A percentile compares a stretch with the other conserved stretches of the same genome.
Evolutionary conservation across 92 coral and sea anemone species (phyloP).

Genomic region (Diadumene lineata): DNA sequence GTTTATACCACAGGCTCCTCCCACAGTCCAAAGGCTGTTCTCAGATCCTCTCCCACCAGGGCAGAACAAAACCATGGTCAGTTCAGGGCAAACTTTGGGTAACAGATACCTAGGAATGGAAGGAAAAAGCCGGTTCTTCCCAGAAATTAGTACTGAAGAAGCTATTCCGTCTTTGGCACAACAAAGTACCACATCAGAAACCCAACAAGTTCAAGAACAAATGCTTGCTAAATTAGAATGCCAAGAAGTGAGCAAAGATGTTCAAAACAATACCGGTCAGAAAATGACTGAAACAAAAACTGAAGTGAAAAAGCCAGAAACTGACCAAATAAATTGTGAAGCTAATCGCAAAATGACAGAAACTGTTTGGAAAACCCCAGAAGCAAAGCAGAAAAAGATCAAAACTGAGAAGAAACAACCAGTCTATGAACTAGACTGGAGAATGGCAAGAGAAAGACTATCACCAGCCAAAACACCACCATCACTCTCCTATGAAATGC

Average conservation of each 20-base stretch:
- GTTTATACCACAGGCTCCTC: not conserved
- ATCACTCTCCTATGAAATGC: slow-evolving; percentile 3
- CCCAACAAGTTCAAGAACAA: not conserved
- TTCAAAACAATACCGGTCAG: no score
- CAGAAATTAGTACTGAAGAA: not conserved
- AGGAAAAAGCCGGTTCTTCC: slow-evolving; percentile 2
- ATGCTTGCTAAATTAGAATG: not conserved
- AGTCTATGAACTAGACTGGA: slow-evolving; percentile 4
- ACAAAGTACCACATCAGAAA: not conserved
- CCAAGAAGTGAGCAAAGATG: no score
- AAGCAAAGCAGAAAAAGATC: not conserved
- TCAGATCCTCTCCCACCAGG: not conserved
- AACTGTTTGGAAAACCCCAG: no score
- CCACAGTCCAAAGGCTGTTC: not conserved
- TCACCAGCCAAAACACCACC: not conserved
- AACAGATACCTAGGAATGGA: slow-evolving; percentile 6
- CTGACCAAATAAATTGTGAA: no score
- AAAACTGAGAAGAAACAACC: not conserved
- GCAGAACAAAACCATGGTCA: not conserved
- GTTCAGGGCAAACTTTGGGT: not conserved
- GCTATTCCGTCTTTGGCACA: not conserved
- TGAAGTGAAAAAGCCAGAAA: not conserved
- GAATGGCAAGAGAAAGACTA: not conserved
- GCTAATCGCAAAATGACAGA: no score
- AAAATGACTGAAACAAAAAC: not conserved